These are phyloP conservation scores for Xerus inauris DNA, from an alignment of 2,113 vertebrate genomes.

Conservation along the genomic window DNA sequence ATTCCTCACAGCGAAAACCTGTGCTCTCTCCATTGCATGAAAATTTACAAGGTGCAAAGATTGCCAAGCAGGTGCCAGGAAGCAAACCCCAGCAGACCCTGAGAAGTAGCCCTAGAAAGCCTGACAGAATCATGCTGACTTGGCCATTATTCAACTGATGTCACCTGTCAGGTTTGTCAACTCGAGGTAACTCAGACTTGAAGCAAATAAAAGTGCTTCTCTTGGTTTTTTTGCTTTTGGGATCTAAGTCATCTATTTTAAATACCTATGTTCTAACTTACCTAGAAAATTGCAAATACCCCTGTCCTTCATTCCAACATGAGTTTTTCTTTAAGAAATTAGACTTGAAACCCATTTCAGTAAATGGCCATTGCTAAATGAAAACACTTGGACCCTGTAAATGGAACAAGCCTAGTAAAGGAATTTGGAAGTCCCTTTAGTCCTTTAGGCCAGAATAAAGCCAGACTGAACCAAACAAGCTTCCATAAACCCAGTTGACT, in stretches of 20 bases:
- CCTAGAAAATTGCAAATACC: not conserved
- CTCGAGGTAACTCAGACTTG: not conserved
- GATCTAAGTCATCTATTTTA: not conserved
- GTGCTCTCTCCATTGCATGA: not conserved
- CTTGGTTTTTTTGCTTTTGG: not conserved
- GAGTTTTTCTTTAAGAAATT: constrained; percentile 7
- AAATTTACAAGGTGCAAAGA: not conserved
- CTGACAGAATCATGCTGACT: not conserved
- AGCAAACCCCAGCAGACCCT: not conserved
- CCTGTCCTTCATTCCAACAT: not conserved
- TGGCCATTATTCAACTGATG: not conserved
- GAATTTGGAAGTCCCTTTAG: not conserved
- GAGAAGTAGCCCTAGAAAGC: not conserved
- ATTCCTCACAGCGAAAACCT: not conserved
- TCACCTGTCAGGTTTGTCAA: not conserved
- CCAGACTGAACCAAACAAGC: not conserved
- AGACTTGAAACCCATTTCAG: not conserved
- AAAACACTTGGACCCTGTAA: not conserved
- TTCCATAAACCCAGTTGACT: not conserved
- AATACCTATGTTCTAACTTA: not conserved
- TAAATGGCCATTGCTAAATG: not conserved
- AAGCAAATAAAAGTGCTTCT: not conserved
- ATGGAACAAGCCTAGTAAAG: not conserved
- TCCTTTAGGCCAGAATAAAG: not conserved
- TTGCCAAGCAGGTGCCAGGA: not conserved